Conservation (phyloP, 2,797 vertebrate species). For the Peromyscus aztecus region DNA sequence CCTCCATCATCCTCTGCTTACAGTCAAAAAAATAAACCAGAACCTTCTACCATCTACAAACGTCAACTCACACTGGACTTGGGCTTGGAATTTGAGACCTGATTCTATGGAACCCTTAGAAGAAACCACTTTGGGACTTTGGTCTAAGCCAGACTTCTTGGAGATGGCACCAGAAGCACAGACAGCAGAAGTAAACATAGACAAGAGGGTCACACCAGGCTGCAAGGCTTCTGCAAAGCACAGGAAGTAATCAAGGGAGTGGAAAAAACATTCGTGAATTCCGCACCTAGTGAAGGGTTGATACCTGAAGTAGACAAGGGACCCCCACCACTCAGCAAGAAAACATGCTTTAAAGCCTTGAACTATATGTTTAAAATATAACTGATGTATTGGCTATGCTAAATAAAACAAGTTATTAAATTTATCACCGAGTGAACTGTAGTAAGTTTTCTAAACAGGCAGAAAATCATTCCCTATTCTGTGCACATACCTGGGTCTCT, state of each 20-base stretch:
- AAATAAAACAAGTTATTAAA: neutral
- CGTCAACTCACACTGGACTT: neutral
- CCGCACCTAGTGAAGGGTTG: neutral
- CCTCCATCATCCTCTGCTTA: neutral
- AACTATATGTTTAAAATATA: neutral
- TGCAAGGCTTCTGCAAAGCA: neutral
- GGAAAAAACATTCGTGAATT: neutral
- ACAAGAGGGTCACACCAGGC: too few relatives aligned
- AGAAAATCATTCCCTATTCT: constrained; percentile 4
- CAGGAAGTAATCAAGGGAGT: neutral
- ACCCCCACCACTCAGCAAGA: neutral
- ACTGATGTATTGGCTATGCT: neutral
- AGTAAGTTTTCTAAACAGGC: constrained; percentile 14
- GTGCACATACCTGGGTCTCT: neutral
- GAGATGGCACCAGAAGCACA: neutral
- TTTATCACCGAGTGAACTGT: neutral
- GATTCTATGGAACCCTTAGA: neutral
- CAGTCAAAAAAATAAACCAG: neutral
- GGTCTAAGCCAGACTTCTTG: neutral
- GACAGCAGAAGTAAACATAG: neutral
- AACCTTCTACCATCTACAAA: neutral
- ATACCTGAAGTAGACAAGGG: neutral
- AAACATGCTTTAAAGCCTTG: neutral
- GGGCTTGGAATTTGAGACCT: neutral
- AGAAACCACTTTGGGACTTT: neutral